These are phyloP conservation scores for Astur gentilis DNA, from an alignment of 2,113 vertebrate genomes.

Conservation along the genomic window DNA sequence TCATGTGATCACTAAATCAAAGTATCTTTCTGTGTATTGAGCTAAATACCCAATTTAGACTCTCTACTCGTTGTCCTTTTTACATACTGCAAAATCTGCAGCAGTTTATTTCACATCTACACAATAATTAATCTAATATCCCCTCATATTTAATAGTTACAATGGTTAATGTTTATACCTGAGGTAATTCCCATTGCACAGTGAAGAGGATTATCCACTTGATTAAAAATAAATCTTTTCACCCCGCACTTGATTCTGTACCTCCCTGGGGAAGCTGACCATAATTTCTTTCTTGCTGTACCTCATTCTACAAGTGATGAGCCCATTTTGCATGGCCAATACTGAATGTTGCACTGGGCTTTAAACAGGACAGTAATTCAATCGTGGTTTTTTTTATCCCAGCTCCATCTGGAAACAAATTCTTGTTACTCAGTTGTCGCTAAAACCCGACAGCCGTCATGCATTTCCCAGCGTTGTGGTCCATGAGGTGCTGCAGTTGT, in stretches of 20 bases:
- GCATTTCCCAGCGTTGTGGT: neutral
- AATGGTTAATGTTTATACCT: conserved; percentile 57
- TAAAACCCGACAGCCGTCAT: neutral
- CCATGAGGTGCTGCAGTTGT: neutral
- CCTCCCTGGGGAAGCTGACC: conserved; percentile 47
- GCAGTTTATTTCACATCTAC: conserved; percentile 48
- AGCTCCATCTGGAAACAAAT: neutral
- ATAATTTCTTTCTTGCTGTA: conserved; percentile 30
- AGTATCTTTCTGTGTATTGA: conserved; percentile 11
- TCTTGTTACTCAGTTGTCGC: neutral
- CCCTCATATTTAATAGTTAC: conserved; percentile 32
- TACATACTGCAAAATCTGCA: neutral
- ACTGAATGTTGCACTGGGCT: neutral
- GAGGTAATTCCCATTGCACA: conserved; percentile 46
- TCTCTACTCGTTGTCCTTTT: neutral
- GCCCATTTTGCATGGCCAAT: conserved; percentile 8
- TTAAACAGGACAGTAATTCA: neutral
- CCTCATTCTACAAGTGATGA: conserved; percentile 21
- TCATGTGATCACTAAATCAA: conserved; percentile 12
- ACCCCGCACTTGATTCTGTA: conserved; percentile 36
- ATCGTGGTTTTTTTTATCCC: neutral
- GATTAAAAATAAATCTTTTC: conserved; percentile 69
- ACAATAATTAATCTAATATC: conserved; percentile 58
- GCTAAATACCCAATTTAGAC: conserved; percentile 42
- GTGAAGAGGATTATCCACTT: conserved; percentile 53